phyloP scores from a whole-genome alignment of 2,797 vertebrate species.

The Melanotaenia parkinsoni region DNA sequence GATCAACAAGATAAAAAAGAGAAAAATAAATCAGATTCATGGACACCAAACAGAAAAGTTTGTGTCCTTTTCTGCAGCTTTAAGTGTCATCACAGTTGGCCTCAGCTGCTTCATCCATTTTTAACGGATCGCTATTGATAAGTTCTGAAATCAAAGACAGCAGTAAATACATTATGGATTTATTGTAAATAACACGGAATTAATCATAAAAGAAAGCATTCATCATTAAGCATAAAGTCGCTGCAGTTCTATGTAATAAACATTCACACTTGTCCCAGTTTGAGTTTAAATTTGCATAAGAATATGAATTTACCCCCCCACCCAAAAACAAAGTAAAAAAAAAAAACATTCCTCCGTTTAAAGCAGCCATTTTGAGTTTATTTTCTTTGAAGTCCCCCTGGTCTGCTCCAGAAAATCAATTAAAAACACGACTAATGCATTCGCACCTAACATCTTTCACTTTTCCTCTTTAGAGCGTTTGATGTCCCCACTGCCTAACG shows the following conservation, averaged over 20 bases:
- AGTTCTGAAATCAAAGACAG: conserved; percentile 4
- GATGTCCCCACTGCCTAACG: conserved; percentile 58
- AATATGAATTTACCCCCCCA: neutral
- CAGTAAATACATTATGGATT: neutral
- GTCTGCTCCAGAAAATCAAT: conserved; percentile 75
- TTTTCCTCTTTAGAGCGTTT: conserved; percentile 60
- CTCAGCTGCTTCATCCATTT: no score
- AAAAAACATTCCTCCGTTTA: conserved; percentile 40
- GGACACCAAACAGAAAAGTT: neutral
- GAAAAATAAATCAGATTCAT: neutral
- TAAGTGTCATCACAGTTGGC: neutral
- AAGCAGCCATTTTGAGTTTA: conserved; percentile 61
- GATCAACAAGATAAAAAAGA: neutral
- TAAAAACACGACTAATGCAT: conserved; percentile 75
- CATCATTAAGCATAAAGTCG: neutral
- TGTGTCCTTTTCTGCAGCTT: neutral
- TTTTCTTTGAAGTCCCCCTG: conserved; percentile 70
- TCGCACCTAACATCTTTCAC: conserved; percentile 69
- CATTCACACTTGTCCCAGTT: conserved; percentile 24
- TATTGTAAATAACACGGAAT: neutral
- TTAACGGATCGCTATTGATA: neutral
- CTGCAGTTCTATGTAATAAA: conserved; percentile 7
- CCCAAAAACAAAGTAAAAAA: neutral
- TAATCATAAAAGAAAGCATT: neutral
- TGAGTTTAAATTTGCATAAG: conserved; percentile 16